A percentile compares a stretch with the other conserved stretches of the same genome.
Conservation (phyloP, 2,888 invertebrate genomes). For the Lepeophtheirus nordmannii region DNA sequence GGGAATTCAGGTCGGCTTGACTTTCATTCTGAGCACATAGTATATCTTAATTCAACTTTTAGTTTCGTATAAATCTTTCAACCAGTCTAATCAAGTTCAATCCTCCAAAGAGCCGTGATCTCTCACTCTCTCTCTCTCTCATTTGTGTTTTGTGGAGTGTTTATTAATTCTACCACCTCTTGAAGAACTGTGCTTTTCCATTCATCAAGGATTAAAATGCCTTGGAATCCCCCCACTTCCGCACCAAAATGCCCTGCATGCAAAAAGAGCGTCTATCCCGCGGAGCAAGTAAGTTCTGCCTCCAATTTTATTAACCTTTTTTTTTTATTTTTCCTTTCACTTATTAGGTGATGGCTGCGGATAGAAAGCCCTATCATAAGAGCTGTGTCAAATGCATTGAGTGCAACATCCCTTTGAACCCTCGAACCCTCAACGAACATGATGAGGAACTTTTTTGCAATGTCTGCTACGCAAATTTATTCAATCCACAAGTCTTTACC, state of each 20-base stretch:
- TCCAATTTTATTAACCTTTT: neutral
- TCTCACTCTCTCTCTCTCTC: too few relatives aligned
- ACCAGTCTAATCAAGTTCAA: too few relatives aligned
- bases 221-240: constrained; percentile 2
- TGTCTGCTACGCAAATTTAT: constrained; percentile 20
- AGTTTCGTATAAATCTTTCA: too few relatives aligned
- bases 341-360: constrained; percentile 18
- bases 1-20: too few relatives aligned
- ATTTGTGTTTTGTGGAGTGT: too few relatives aligned
- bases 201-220: constrained; percentile 6
- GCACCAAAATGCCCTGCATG: constrained; percentile 22
- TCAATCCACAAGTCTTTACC: constrained; percentile 11
- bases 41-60: too few relatives aligned
- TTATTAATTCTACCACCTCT: too few relatives aligned
- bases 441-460: constrained; percentile 22
- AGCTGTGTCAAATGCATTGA: constrained; percentile 21
- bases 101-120: too few relatives aligned
- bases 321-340: neutral
- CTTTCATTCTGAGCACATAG: too few relatives aligned
- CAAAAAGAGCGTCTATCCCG: constrained; percentile 20
- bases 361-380: constrained; percentile 19
- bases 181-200: too few relatives aligned
- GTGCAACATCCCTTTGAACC: constrained; percentile 6
- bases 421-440: constrained; percentile 18
- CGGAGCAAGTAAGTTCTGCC: constrained; percentile 6